Evolutionary conservation across 2,888 invertebrate species (phyloP).

Genomic region (Dimorphilus gyrociliatus): DNA sequence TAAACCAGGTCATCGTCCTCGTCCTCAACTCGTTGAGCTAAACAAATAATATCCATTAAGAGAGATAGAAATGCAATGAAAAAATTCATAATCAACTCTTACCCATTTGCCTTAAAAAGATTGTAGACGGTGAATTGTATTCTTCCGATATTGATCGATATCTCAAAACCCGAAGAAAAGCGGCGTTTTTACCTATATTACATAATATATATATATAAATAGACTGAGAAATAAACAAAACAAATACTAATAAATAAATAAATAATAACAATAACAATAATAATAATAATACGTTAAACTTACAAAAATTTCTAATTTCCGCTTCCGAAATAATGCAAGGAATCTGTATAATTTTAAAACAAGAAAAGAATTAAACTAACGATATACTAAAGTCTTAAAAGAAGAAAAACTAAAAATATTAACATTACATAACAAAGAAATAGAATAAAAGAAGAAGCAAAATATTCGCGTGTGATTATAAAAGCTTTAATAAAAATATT

Average conservation of each 20-base stretch:
- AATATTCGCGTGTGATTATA: no score
- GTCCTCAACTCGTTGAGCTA: conserved; percentile 16
- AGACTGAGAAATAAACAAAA: not conserved
- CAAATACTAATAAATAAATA: not conserved
- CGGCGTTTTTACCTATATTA: conserved; percentile 51
- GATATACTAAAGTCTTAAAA: no score
- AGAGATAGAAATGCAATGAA: not conserved
- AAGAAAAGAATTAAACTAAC: no score
- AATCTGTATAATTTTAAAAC: no score
- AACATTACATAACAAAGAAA: no score
- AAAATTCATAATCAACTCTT: no score
- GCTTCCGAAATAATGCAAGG: conserved; percentile 57
- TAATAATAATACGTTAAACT: conserved; percentile 13
- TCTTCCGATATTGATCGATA: conserved; percentile 60
- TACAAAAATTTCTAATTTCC: conserved; percentile 68
- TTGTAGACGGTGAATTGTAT: conserved; percentile 44
- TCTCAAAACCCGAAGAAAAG: conserved; percentile 58
- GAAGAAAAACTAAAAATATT: no score
- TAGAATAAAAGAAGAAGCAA: no score
- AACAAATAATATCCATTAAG: conserved; percentile 1
- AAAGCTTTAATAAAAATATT: no score
- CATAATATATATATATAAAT: not conserved
- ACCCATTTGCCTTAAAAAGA: conserved; percentile 6
- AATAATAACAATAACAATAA: not conserved
- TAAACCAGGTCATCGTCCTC: conserved; percentile 44